phyloP scores from a whole-genome alignment of 53 echinoderm and acorn worm genomes.

The Pentamera pediparva region DNA sequence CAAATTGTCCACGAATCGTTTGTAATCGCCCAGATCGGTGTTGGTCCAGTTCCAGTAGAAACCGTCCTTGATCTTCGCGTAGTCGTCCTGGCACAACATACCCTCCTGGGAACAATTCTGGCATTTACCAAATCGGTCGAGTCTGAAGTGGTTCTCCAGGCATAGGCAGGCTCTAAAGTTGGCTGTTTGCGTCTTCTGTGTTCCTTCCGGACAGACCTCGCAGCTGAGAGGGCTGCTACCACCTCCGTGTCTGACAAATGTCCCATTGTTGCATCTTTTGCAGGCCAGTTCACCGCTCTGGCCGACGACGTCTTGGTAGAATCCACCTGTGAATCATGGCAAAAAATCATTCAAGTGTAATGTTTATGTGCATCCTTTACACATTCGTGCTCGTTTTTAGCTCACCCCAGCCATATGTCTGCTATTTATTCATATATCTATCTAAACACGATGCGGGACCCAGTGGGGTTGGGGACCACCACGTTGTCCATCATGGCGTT shows the following conservation, averaged over 20 bases:
- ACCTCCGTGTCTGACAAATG: not conserved
- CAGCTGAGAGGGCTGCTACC: not conserved
- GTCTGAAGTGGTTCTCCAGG: not conserved
- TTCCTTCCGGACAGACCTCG: not conserved
- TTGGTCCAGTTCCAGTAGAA: slow-evolving; percentile 26
- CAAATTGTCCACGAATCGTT: not conserved
- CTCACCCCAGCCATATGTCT: too few species aligned
- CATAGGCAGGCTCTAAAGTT: slow-evolving; percentile 19
- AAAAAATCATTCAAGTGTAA: too few species aligned
- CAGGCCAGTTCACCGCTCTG: not conserved
- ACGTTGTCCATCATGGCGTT: too few species aligned
- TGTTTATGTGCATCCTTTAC: too few species aligned
- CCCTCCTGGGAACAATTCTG: not conserved
- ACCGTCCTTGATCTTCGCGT: not conserved
- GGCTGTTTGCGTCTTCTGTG: not conserved
- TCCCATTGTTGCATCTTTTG: not conserved
- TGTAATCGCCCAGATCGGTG: not conserved
- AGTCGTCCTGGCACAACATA: not conserved
- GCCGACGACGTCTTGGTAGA: not conserved
- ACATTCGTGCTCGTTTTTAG: too few species aligned
- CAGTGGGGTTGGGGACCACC: too few species aligned
- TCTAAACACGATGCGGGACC: too few species aligned
- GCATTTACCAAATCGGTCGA: slow-evolving; percentile 18
- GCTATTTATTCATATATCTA: too few species aligned
- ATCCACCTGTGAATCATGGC: not conserved